phyloP scores from a whole-genome alignment of 2,113 vertebrate species.

The Otolemur garnettii region DNA sequence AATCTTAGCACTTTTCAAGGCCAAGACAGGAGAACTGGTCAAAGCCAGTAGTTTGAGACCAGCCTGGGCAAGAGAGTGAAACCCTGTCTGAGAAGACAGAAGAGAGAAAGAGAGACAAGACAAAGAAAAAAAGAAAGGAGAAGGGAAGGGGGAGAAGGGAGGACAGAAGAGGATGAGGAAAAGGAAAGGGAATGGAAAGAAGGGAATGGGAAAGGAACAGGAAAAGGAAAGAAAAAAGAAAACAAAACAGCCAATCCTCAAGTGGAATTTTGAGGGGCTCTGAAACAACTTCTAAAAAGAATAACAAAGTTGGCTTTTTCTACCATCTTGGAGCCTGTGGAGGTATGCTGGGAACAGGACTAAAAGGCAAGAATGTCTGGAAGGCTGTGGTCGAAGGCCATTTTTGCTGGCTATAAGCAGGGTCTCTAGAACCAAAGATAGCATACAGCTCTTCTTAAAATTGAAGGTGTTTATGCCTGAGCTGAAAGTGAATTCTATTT shows the following conservation, averaged over 20 bases:
- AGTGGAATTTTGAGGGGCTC: neutral
- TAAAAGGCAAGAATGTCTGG: no score
- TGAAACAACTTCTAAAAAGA: neutral
- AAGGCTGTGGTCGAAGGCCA: no score
- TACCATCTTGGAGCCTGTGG: no score
- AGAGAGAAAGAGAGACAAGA: neutral
- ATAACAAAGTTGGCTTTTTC: neutral
- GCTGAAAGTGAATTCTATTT: no score
- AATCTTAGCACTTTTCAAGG: neutral
- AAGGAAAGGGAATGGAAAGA: no score
- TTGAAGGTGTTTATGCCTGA: no score
- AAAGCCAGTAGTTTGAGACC: neutral
- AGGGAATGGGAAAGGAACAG: neutral
- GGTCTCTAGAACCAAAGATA: no score
- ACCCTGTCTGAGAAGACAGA: neutral
- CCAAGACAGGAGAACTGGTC: neutral
- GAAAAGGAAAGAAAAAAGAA: neutral
- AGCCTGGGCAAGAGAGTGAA: neutral
- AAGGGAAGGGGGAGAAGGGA: neutral
- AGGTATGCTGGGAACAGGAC: no score
- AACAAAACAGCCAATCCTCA: slow-evolving; percentile 22
- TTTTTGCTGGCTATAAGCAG: no score
- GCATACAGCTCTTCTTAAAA: no score
- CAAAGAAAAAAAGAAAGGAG: neutral
- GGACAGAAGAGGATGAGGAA: neutral